phyloP scores from a whole-genome alignment of 2,797 vertebrate genomes.

The Cacajao melanocephalus region DNA sequence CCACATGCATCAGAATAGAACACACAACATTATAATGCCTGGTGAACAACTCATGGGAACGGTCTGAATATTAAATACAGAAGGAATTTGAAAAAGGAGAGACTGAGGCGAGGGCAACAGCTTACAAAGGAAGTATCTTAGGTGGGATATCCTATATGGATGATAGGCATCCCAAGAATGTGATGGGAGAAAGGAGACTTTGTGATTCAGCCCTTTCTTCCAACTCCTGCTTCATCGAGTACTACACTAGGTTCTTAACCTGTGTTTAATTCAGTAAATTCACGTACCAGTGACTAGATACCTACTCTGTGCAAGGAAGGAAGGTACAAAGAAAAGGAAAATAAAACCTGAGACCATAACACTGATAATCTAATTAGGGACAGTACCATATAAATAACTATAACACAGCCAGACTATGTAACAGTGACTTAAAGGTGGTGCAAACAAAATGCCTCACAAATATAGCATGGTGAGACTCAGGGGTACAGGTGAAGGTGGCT shows the following conservation, averaged over 20 bases:
- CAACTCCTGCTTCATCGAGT: background rate
- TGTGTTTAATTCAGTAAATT: background rate
- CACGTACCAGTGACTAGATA: background rate
- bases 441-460: background rate
- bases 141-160: background rate
- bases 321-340: background rate
- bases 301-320: background rate
- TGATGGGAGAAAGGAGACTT: background rate
- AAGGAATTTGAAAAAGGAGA: background rate
- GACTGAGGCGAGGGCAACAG: background rate
- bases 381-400: background rate
- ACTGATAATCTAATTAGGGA: background rate
- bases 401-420: background rate
- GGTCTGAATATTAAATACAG: background rate
- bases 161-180: background rate
- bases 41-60: background rate
- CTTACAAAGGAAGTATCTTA: background rate
- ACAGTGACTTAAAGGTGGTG: background rate
- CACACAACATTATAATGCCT: background rate
- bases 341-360: background rate
- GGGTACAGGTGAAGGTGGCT: background rate
- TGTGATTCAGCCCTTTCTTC: background rate
- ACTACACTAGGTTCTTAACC: background rate
- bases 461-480: background rate
- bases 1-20: background rate